Evolutionary conservation across 1,140 invertebrate genomes (phyloP).

Genomic region (Solenopsis invicta): DNA sequence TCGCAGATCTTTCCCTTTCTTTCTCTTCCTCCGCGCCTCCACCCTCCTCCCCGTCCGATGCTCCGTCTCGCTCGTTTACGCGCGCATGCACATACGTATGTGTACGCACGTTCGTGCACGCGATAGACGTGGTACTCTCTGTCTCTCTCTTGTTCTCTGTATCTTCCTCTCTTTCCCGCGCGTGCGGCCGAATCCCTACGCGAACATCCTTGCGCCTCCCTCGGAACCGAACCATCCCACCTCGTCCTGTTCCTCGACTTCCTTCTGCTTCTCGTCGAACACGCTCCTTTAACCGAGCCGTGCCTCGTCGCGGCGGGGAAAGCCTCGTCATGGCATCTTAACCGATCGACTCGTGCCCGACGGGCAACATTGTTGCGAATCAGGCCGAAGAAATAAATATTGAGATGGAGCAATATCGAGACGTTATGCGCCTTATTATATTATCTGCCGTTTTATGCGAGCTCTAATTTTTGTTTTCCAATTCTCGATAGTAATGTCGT

Average conservation of each 20-base stretch:
- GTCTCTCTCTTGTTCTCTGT: constrained; percentile 15
- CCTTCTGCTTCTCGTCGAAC: constrained; percentile 39
- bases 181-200: constrained; percentile 49
- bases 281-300: constrained; percentile 59
- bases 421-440: constrained; percentile 17
- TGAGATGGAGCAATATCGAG: constrained; percentile 46
- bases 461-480: not conserved
- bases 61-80: constrained; percentile 37
- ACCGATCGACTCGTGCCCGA: constrained; percentile 61
- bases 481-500: not conserved
- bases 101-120: not conserved
- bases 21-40: not conserved
- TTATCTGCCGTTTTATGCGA: constrained; percentile 15
- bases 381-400: constrained; percentile 59
- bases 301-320: constrained; percentile 58
- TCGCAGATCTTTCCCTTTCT: constrained; percentile 46
- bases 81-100: constrained; percentile 3
- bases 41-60: not conserved
- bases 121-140: constrained; percentile 26
- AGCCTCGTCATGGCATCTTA: constrained; percentile 68
- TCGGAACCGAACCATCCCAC: constrained; percentile 54
- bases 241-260: constrained; percentile 59
- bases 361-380: constrained; percentile 59
- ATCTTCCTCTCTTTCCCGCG: constrained; percentile 46
- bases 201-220: constrained; percentile 58